These are phyloP conservation scores for Phoeniculus purpureus DNA, from an alignment of 2,797 vertebrate species.

Conservation along the genomic window DNA sequence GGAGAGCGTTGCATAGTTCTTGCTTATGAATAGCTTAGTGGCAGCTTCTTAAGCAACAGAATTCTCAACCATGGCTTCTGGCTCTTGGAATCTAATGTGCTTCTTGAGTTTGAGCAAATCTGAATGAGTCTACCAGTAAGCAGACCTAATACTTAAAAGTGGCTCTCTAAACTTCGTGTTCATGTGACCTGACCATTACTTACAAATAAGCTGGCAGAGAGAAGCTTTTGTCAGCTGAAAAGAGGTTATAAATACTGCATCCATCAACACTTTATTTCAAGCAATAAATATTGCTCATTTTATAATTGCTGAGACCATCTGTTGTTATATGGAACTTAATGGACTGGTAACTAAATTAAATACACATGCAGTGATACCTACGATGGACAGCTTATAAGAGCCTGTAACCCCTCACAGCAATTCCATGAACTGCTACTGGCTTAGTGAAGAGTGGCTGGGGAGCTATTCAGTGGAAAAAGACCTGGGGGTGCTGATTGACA, in stretches of 20 bases:
- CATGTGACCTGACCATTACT: neutral
- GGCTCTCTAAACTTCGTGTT: neutral
- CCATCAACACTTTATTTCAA: neutral
- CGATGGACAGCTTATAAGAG: neutral
- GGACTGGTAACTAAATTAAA: neutral
- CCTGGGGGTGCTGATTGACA: no score
- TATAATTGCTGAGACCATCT: neutral
- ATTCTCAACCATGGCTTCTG: neutral
- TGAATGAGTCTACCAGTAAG: neutral
- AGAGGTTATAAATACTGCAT: neutral
- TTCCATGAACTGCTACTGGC: no score
- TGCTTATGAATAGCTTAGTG: neutral
- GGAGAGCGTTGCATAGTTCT: neutral
- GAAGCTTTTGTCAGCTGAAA: neutral
- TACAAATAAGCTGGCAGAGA: neutral
- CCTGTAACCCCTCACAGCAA: neutral
- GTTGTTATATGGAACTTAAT: neutral
- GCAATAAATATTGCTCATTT: neutral
- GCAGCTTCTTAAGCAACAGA: neutral
- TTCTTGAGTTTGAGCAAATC: neutral
- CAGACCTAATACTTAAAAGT: neutral
- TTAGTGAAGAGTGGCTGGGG: no score
- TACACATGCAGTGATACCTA: neutral
- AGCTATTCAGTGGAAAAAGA: no score
- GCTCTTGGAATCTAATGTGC: neutral